Evolutionary conservation across 2,113 vertebrate genomes (phyloP).

Genomic region (Choloepus hoffmanni): DNA sequence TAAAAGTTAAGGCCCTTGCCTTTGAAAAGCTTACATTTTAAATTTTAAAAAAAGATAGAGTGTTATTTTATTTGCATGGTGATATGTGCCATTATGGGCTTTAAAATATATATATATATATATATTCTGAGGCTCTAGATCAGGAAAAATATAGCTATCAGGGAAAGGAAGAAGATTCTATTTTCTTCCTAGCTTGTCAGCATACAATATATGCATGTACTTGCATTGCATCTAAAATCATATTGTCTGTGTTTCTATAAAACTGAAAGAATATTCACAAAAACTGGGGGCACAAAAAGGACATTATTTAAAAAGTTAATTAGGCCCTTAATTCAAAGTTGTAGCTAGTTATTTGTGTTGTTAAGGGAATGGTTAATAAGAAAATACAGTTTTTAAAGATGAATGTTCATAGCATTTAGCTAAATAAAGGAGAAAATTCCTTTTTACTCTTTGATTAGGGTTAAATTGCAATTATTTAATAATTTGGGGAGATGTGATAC

Average conservation of each 20-base stretch:
- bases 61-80: neutral
- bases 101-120: neutral
- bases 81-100: neutral
- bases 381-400: neutral
- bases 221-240: neutral
- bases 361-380: conserved; percentile 47
- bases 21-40: neutral
- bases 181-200: neutral
- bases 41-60: neutral
- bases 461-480: neutral
- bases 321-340: conserved; percentile 18
- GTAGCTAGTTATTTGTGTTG: conserved; percentile 8
- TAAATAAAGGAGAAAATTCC: conserved; percentile 5
- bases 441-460: conserved; percentile 32
- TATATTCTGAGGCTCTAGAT: neutral
- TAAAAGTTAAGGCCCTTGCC: neutral
- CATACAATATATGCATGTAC: neutral
- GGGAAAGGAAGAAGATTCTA: neutral
- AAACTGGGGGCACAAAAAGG: neutral
- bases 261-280: neutral
- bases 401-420: conserved; percentile 7
- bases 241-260: neutral
- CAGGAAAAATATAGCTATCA: neutral
- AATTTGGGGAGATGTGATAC: neutral
- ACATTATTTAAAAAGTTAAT: conserved; percentile 40